A percentile compares a stretch with the other conserved stretches of the same genome.
Conservation (phyloP, 1,140 invertebrate genomes). For the Drosophila eugracilis region DNA sequence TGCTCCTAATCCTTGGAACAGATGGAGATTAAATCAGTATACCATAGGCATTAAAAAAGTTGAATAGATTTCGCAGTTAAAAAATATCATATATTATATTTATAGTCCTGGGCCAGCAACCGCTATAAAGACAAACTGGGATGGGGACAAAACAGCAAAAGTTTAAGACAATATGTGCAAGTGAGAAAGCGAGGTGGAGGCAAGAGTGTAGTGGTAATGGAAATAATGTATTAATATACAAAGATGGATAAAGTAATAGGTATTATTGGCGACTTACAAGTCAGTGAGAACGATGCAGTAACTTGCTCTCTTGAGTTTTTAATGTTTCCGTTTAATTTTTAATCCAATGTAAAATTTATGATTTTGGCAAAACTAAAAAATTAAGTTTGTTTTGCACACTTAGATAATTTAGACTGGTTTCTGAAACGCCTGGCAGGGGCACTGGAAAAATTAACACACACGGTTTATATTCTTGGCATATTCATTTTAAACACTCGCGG, state of each 20-base stretch:
- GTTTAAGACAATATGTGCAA: no score
- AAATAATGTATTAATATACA: slow-evolving; percentile 48
- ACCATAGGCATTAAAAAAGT: no score
- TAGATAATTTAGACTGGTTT: slow-evolving; percentile 38
- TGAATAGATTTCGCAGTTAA: no score
- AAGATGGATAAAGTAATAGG: slow-evolving; percentile 10
- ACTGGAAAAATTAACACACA: slow-evolving; percentile 13
- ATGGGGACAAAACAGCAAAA: no score
- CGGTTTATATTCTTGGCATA: not conserved
- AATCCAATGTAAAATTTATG: not conserved
- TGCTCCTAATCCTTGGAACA: no score
- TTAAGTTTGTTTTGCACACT: slow-evolving; percentile 11
- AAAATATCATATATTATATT: no score
- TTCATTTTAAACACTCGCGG: not conserved
- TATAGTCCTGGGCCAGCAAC: no score
- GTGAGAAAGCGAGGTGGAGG: no score
- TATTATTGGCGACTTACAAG: slow-evolving; percentile 61
- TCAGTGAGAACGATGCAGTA: slow-evolving; percentile 5
- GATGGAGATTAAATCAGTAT: slow-evolving; percentile 12
- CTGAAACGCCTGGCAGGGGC: no score
- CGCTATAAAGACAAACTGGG: no score
- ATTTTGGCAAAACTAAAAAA: slow-evolving; percentile 1
- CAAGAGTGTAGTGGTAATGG: slow-evolving; percentile 37
- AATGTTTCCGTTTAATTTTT: slow-evolving; percentile 14
- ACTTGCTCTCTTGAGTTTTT: slow-evolving; percentile 22